These are phyloP conservation scores for Scelioninae gen. 1 DNA, from an alignment of 2,888 invertebrate genomes.

Conservation along the genomic window DNA sequence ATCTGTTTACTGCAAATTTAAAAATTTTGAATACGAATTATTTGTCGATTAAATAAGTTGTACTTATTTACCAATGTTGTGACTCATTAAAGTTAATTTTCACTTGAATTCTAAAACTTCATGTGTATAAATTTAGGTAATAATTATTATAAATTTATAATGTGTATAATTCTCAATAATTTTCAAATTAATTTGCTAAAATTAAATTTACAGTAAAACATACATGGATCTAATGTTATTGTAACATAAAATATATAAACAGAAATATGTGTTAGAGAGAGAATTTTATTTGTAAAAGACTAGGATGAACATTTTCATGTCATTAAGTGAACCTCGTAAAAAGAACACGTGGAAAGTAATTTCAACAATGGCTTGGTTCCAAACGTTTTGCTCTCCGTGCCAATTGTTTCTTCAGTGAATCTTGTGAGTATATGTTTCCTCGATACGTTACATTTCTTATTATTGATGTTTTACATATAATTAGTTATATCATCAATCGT, in stretches of 20 bases:
- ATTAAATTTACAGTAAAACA: not conserved
- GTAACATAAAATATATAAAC: too few species aligned
- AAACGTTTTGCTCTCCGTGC: constrained; percentile 51
- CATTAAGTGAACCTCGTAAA: constrained; percentile 35
- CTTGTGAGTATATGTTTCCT: constrained; percentile 19
- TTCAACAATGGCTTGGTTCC: constrained; percentile 56
- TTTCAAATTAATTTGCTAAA: too few species aligned
- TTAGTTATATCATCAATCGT: not conserved
- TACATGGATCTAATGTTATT: not conserved
- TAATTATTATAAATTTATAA: too few species aligned
- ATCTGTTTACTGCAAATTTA: too few species aligned
- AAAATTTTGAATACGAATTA: too few species aligned
- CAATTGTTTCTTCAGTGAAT: constrained; percentile 48
- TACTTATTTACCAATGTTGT: too few species aligned
- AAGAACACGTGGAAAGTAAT: constrained; percentile 58
- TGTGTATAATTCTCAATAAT: too few species aligned
- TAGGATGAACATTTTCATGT: constrained; percentile 32
- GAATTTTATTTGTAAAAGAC: constrained; percentile 11
- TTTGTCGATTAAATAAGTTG: too few species aligned
- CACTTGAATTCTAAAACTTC: too few species aligned
- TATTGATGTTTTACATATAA: constrained; percentile 11
- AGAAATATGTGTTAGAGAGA: not conserved
- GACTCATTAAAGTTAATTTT: too few species aligned
- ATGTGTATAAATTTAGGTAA: too few species aligned
- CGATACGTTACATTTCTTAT: constrained; percentile 8